Evolutionary conservation across 2,888 invertebrate species (phyloP).

Genomic region (Acanthococcus lagerstroemiae): DNA sequence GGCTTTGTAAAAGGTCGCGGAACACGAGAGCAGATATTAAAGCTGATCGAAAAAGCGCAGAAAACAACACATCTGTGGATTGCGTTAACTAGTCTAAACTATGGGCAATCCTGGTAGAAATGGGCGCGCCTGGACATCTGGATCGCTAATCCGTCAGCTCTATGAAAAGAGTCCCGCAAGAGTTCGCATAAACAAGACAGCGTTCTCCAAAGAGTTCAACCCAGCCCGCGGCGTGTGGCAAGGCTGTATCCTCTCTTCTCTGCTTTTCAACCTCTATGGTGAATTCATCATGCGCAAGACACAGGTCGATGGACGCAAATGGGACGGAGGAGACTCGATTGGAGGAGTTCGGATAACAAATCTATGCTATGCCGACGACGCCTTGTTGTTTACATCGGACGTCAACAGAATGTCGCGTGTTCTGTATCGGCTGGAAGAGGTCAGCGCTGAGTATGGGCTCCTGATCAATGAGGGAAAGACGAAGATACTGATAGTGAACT

Average conservation of each 20-base stretch:
- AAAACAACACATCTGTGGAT: background rate
- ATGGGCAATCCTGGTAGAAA: background rate
- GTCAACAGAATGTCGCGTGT: background rate
- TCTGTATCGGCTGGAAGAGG: background rate
- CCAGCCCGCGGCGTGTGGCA: background rate
- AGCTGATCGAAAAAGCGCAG: background rate
- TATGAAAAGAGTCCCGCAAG: background rate
- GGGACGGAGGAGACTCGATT: background rate
- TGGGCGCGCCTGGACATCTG: background rate
- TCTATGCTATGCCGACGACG: background rate
- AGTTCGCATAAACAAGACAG: background rate
- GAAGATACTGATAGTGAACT: background rate
- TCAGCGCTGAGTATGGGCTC: background rate
- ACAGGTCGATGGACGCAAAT: background rate
- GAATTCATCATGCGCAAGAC: background rate
- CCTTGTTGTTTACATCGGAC: background rate
- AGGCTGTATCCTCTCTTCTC: background rate
- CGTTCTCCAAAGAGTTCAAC: background rate
- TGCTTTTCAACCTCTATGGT: background rate
- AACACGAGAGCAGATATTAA: background rate
- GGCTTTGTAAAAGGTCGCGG: background rate
- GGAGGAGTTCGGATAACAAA: background rate
- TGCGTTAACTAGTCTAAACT: accelerated
- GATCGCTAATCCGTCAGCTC: background rate
- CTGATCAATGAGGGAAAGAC: background rate